A percentile compares a stretch with the other conserved stretches of the same genome.
These are phyloP conservation scores for Dipodomys stephensi DNA, from an alignment of 2,113 vertebrate species.

Conservation along the genomic window DNA sequence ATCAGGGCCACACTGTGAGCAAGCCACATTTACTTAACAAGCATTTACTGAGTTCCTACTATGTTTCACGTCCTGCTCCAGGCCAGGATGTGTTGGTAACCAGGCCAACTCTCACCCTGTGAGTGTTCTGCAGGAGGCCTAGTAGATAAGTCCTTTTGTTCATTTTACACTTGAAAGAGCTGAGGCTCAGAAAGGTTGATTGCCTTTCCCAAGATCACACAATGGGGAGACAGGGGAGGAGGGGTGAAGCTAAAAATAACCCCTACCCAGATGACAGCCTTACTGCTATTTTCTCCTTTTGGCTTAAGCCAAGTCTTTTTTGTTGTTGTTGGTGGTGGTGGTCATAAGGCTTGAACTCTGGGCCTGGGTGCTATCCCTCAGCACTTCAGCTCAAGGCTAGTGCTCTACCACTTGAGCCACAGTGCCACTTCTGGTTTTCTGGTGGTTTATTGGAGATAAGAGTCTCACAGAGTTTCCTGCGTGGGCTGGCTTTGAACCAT, in stretches of 20 bases:
- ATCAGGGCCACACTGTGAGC: not conserved
- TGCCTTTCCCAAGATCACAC: not conserved
- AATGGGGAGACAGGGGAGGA: not conserved
- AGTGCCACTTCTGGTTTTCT: too few relatives aligned
- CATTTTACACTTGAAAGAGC: not conserved
- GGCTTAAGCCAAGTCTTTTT: not conserved
- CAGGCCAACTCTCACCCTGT: too few relatives aligned
- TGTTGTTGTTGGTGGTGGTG: too few relatives aligned
- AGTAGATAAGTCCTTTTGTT: not conserved
- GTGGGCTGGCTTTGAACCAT: too few relatives aligned
- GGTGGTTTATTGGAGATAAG: too few relatives aligned
- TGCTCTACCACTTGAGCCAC: too few relatives aligned
- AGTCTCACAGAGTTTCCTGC: too few relatives aligned
- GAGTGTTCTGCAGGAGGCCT: not conserved
- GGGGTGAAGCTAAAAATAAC: not conserved
- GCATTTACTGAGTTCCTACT: not conserved
- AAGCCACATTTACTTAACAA: not conserved
- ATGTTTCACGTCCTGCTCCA: fast-evolving
- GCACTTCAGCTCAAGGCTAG: too few relatives aligned
- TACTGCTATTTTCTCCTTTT: not conserved
- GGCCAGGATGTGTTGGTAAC: not conserved
- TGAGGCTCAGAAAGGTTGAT: constrained; percentile 6
- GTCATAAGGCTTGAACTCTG: too few relatives aligned
- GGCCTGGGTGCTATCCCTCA: too few relatives aligned
- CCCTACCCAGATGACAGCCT: not conserved